Percentiles rank a stretch among this genome's conserved stretches.
These are phyloP conservation scores for Drosophila virilis DNA, from an alignment of 1,140 invertebrate genomes.

Conservation along the genomic window DNA sequence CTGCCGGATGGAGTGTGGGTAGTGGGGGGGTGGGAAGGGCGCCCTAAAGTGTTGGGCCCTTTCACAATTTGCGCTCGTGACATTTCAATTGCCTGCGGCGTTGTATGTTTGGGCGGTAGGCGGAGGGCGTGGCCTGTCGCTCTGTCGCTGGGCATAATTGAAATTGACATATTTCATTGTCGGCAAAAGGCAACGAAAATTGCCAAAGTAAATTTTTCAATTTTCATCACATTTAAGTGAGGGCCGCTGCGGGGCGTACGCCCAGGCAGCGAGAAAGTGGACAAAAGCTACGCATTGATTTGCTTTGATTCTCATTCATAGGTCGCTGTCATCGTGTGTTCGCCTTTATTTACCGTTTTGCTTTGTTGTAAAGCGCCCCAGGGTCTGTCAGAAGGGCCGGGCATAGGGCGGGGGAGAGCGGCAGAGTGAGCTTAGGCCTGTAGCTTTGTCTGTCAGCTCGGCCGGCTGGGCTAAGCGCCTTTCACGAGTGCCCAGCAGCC, in stretches of 20 bases:
- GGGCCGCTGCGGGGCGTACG: neutral
- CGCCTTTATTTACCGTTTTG: conserved; percentile 67
- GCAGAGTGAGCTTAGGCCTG: conserved; percentile 51
- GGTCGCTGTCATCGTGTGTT: conserved; percentile 50
- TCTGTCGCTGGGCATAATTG: conserved; percentile 56
- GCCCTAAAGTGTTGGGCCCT: conserved; percentile 4
- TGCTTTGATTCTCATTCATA: conserved; percentile 76
- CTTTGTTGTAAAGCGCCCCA: conserved; percentile 58
- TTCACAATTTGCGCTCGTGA: conserved; percentile 26
- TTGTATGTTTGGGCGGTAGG: neutral
- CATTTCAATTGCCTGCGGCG: conserved; percentile 62
- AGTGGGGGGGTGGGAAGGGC: neutral
- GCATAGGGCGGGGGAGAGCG: neutral
- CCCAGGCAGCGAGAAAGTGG: neutral
- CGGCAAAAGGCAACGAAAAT: conserved; percentile 53
- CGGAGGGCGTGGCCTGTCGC: conserved; percentile 24
- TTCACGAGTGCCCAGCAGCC: conserved; percentile 42
- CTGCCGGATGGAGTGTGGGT: too few species aligned
- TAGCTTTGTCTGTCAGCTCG: conserved; percentile 57
- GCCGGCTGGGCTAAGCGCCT: conserved; percentile 38
- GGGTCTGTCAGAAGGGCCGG: neutral
- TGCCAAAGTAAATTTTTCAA: conserved; percentile 79
- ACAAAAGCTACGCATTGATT: conserved; percentile 63
- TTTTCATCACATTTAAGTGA: conserved; percentile 63
- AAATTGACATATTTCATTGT: conserved; percentile 81